Evolutionary conservation across 2,797 vertebrate species (phyloP).

Genomic region (Pachyuromys duprasi): DNA sequence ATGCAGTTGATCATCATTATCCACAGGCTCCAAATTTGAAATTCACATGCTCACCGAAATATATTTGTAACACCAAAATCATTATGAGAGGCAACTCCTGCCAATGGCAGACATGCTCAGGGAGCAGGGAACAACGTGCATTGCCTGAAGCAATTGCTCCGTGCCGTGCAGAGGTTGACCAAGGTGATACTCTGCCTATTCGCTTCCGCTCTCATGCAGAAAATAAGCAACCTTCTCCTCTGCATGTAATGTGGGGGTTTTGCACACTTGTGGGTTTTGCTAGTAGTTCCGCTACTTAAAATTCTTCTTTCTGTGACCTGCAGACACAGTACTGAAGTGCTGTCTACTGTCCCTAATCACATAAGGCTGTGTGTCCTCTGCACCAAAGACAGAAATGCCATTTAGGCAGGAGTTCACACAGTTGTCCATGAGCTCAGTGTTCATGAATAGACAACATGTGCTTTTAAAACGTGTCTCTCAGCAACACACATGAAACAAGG

Average conservation of each 20-base stretch:
- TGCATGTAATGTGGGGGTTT: background rate
- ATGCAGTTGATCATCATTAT: background rate
- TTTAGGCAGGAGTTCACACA: background rate
- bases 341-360: background rate
- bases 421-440: background rate
- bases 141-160: background rate
- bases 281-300: background rate
- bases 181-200: background rate
- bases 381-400: background rate
- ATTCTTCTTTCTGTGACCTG: background rate
- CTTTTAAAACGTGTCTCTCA: slow-evolving; percentile 3
- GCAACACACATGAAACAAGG: background rate
- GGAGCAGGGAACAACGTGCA: background rate
- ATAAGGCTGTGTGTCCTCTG: background rate
- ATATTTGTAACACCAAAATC: slow-evolving; percentile 22
- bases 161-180: background rate
- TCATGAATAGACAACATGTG: slow-evolving; percentile 5
- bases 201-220: background rate
- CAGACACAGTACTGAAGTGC: background rate
- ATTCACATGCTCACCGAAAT: background rate
- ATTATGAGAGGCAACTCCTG: background rate
- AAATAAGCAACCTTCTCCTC: background rate
- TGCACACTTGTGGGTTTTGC: slow-evolving; percentile 23
- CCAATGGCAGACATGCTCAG: background rate
- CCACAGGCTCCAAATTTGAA: background rate